Percentiles rank a stretch among this genome's conserved stretches.
phyloP scores from a whole-genome alignment of 2,888 invertebrate genomes.

The Acrobasis suavella region DNA sequence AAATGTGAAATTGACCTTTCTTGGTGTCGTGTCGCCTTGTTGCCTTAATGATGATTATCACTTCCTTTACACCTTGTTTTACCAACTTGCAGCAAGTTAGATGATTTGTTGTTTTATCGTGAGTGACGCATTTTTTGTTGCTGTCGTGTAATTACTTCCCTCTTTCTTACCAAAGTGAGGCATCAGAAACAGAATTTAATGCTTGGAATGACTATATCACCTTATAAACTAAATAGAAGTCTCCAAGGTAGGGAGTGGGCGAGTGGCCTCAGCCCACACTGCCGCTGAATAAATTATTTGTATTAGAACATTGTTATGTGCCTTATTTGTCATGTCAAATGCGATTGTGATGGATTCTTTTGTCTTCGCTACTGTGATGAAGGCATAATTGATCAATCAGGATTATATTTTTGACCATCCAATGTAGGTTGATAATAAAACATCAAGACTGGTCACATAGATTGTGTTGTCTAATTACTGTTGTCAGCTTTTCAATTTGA shows the following conservation, averaged over 20 bases:
- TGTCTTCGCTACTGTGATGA: constrained; percentile 43
- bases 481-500: too few relatives aligned
- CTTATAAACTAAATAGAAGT: constrained; percentile 53
- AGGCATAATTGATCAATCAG: constrained; percentile 11
- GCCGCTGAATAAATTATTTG: constrained; percentile 73
- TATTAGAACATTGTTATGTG: constrained; percentile 72
- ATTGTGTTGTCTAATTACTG: too few relatives aligned
- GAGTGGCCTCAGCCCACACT: constrained; percentile 73
- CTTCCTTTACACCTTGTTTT: constrained; percentile 13
- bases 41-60: constrained; percentile 34
- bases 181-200: not conserved
- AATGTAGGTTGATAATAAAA: not conserved
- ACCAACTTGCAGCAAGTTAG: constrained; percentile 17
- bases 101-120: constrained; percentile 14
- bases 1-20: constrained; percentile 50
- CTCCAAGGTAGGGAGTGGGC: constrained; percentile 76
- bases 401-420: not conserved
- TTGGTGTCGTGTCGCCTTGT: constrained; percentile 47
- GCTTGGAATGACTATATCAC: constrained; percentile 36
- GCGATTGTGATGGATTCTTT: constrained; percentile 49
- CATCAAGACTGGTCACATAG: too few relatives aligned
- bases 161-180: not conserved
- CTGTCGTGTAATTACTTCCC: not conserved
- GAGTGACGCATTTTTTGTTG: constrained; percentile 5
- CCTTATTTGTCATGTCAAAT: constrained; percentile 63